Conservation (phyloP, 30 jellyfish, hydroid and myxozoan species). For the Chrysaora quinquecirrha region DNA sequence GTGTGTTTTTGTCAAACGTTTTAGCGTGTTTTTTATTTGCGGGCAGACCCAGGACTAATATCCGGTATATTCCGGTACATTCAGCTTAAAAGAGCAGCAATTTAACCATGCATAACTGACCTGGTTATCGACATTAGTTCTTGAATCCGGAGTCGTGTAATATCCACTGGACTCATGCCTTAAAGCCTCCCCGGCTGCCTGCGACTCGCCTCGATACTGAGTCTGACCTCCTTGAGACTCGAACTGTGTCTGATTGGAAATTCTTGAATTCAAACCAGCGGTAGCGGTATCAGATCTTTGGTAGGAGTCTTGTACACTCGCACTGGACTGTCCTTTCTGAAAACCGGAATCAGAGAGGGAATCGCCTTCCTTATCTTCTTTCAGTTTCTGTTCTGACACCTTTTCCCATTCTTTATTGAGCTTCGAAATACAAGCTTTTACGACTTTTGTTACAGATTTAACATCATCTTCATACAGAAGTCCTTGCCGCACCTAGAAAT, state of each 20-base stretch:
- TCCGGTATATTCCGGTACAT: too few relatives aligned
- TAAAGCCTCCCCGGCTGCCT: slow-evolving; percentile 6
- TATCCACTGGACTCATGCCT: slow-evolving; percentile 25
- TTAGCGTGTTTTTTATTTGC: too few relatives aligned
- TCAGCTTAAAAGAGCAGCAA: too few relatives aligned
- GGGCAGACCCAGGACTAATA: too few relatives aligned
- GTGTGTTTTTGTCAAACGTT: too few relatives aligned
- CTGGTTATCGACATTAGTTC: not conserved
- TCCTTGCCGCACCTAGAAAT: slow-evolving; percentile 85
- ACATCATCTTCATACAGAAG: slow-evolving; percentile 77
- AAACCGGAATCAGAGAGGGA: not conserved
- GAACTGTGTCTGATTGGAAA: not conserved
- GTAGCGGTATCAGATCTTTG: slow-evolving; percentile 50
- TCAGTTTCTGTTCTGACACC: slow-evolving; percentile 45
- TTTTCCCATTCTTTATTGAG: slow-evolving; percentile 77
- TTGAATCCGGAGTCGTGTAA: not conserved
- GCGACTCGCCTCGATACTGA: slow-evolving; percentile 10
- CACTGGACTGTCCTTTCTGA: slow-evolving; percentile 24
- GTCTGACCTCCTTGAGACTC: slow-evolving; percentile 9
- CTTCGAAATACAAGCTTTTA: slow-evolving; percentile 61
- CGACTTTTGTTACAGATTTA: slow-evolving; percentile 78
- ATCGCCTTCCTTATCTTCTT: slow-evolving; percentile 43
- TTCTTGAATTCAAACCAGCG: not conserved
- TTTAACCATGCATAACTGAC: too few relatives aligned
- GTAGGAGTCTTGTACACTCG: not conserved